Base-by-base conservation (phyloP, 2,888 invertebrate species). In the Bombyx huttoni region DNA sequence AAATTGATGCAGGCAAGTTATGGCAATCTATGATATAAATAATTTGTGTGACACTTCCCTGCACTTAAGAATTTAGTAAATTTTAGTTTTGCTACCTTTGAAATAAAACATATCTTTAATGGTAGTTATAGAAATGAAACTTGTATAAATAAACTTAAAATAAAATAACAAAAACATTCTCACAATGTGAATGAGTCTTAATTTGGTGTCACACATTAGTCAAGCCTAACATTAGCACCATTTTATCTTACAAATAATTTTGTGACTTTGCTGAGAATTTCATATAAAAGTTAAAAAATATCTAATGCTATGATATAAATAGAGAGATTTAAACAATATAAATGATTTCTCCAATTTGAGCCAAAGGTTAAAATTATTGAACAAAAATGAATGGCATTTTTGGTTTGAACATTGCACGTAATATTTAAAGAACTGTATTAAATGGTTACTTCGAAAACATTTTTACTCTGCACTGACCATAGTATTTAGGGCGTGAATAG, bases 391-490 rank as follows among this genome's bases (percentile, higher is more conserved):
- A 78, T 83, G 85, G 81, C 80, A 71, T 87, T 85, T 88, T 88
- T 87, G 87, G 88, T 85, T 87, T 87, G 78, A 82, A 81, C 80
- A 88, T 88, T 88, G 88, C 88, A 88, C 88, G 79, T 83, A 76
- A 75, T 78, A 68, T 75, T 69, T 78, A 76, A 70, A 40, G 40
- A 40, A 40, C 40, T 40, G 40, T 3, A 12, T 9, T 35, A 35
- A 35, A 35, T 40, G 12, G 8, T 40, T 40, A 40, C 12, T 40
- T 40, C 7, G 57, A 56, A 55, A 58, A 84, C 81, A 81, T 82
- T 67, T 73, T 82, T 75, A 65, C 74, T 58, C 70, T 75, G 77
- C 75, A 78, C 74, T 78, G 79, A 77, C 72, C 72, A 60, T 53
- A 55, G 12, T 40, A 56, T 69, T 76, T 79, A 85, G 86, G 84